phyloP scores from a whole-genome alignment of 2,888 invertebrate species.

The Digitonthophagus gazella region DNA sequence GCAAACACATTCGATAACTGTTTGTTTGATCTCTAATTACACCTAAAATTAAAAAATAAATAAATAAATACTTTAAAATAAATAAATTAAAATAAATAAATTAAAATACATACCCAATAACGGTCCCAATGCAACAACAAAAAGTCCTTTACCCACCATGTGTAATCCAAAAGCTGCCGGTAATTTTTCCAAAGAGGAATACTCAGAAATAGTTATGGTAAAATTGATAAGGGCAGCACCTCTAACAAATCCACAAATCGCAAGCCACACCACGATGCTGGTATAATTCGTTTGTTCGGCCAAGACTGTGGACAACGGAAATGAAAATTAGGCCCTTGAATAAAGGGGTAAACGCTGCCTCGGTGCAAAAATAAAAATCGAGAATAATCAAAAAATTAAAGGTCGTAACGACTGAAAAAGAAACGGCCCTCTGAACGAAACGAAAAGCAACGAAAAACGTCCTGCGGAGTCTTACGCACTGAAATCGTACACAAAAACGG shows the following conservation, averaged over 20 bases:
- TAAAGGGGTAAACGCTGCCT: conserved; percentile 32
- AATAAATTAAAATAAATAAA: too few relatives aligned
- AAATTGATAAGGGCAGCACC: conserved; percentile 77
- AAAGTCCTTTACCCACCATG: conserved; percentile 72
- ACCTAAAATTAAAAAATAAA: conserved; percentile 52
- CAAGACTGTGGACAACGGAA: conserved; percentile 58
- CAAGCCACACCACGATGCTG: conserved; percentile 66
- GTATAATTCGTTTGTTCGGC: conserved; percentile 72
- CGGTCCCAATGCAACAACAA: conserved; percentile 69
- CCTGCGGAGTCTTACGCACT: neutral
- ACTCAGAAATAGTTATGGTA: conserved; percentile 75
- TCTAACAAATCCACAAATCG: conserved; percentile 75
- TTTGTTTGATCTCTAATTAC: conserved; percentile 66
- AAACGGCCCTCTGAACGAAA: conserved; percentile 17
- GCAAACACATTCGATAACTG: conserved; percentile 69
- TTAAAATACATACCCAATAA: conserved; percentile 58
- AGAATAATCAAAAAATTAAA: conserved; percentile 26
- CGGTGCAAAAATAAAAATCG: conserved; percentile 33
- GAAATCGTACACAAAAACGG: conserved; percentile 27
- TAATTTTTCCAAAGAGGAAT: conserved; percentile 66
- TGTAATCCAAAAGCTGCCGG: conserved; percentile 76
- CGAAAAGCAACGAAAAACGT: conserved; percentile 2
- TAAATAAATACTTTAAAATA: neutral
- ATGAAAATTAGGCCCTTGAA: conserved; percentile 30
- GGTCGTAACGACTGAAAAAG: conserved; percentile 32